Base-by-base conservation (phyloP, 1,140 invertebrate genomes). In the Agrilus planipennis region DNA sequence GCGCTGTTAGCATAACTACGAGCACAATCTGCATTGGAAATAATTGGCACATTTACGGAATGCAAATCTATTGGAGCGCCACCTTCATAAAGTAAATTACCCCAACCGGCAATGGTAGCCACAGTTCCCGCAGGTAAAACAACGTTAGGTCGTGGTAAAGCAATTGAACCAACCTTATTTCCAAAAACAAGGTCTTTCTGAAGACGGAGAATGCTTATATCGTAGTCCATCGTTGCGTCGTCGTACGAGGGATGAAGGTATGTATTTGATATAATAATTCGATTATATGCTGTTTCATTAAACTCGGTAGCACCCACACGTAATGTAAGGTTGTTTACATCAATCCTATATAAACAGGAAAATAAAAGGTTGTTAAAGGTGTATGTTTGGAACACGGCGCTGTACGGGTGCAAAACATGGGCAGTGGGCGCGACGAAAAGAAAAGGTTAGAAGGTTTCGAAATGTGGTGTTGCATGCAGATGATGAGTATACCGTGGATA, bases 201-300 rank as follows among this genome's bases (percentile, higher is more conserved):
- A 6, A 72, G 31, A 11, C 58, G 34, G 42, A 69, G 17, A 58
- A 81, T 43, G 0, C 72, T 73, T 7, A 81, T 68, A 39, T 81
- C 77, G 42, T 75, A 69, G 34, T 70, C 59, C 6, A 69, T 65
- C 2, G 61, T 68, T 1, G 46, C 48, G 18, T 32, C 23, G 14
- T 57, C 46, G 51, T 69, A 79, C 2, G 58, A 27, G 0, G 54
- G 45, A 51, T 77, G 75, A 2, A 60, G 40, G 11, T 60, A 48
- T 41, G 70, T 54, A n/a, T 61, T 54, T 2, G 55, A 43, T 0
- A 66, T n/a, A n/a, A n/a, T n/a, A n/a, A n/a, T n/a, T n/a, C n/a
- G n/a, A n/a, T n/a, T n/a, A n/a, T n/a, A n/a, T n/a, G n/a, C n/a
- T n/a, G n/a, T n/a, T n/a, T n/a, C n/a, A n/a, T n/a, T n/a, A n/a